phyloP scores from a whole-genome alignment of 2,888 invertebrate genomes.

The Belgica antarctica region DNA sequence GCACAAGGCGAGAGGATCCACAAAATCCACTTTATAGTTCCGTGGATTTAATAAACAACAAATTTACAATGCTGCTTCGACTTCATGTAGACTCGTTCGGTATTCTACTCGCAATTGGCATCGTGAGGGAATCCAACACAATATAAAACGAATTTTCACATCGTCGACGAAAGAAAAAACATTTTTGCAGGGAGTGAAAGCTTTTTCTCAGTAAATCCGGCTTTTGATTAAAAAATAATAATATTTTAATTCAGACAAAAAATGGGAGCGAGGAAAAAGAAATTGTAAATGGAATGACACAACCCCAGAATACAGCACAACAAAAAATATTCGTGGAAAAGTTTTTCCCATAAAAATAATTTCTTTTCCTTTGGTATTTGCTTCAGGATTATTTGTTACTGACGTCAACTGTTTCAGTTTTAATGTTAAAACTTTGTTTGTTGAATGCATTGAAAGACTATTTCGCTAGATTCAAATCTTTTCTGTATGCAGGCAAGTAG shows the following conservation, averaged over 20 bases:
- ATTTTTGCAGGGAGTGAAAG: neutral
- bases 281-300: constrained; percentile 27
- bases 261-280: too few relatives aligned
- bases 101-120: neutral
- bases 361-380: neutral
- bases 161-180: too few relatives aligned
- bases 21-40: constrained; percentile 23
- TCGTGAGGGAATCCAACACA: neutral
- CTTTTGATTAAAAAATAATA: constrained; percentile 41
- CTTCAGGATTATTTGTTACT: too few relatives aligned
- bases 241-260: constrained; percentile 37
- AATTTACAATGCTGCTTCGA: neutral
- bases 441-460: too few relatives aligned
- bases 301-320: constrained; percentile 3
- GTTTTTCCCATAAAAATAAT: constrained; percentile 22
- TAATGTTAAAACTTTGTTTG: too few relatives aligned
- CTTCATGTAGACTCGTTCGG: neutral
- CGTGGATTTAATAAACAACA: neutral
- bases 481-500: too few relatives aligned
- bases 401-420: too few relatives aligned
- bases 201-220: constrained; percentile 25
- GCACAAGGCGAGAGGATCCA: neutral
- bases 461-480: too few relatives aligned
- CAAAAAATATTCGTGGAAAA: too few relatives aligned
- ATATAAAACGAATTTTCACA: neutral